phyloP scores from a whole-genome alignment of 2,888 invertebrate genomes.

The Apoderus coryli region DNA sequence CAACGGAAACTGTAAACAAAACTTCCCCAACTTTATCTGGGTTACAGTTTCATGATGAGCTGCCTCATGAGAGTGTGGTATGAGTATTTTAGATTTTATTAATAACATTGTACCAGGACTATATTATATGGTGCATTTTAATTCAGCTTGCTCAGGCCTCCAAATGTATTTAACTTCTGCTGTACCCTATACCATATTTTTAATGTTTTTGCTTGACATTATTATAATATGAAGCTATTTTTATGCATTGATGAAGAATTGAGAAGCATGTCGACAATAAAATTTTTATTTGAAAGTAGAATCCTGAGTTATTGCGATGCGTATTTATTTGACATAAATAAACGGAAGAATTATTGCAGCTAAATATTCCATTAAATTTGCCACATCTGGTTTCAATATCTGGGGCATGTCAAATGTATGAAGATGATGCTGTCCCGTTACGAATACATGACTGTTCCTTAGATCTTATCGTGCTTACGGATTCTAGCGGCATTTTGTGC shows the following conservation, averaged over 20 bases:
- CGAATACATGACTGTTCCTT: conserved; percentile 69
- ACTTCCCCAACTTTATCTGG: conserved; percentile 64
- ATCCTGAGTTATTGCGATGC: neutral
- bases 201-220: too few species aligned
- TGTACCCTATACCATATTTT: too few species aligned
- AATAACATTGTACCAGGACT: too few species aligned
- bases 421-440: conserved; percentile 67
- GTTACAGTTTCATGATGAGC: conserved; percentile 72
- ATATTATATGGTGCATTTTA: too few species aligned
- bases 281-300: neutral
- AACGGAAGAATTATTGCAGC: conserved; percentile 37
- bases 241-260: too few species aligned
- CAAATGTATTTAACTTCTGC: too few species aligned
- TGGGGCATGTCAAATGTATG: conserved; percentile 53
- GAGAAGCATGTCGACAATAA: too few species aligned
- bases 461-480: conserved; percentile 64
- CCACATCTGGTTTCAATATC: conserved; percentile 46
- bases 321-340: neutral
- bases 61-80: conserved; percentile 79
- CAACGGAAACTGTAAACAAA: conserved; percentile 32
- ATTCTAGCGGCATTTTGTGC: conserved; percentile 57
- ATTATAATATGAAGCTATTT: too few species aligned
- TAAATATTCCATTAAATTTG: conserved; percentile 71
- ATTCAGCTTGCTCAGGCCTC: too few species aligned
- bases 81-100: too few species aligned